Percentiles rank a stretch among this genome's conserved stretches.
Conservation (phyloP, 2,113 vertebrate genomes). For the Leptosomus discolor region DNA sequence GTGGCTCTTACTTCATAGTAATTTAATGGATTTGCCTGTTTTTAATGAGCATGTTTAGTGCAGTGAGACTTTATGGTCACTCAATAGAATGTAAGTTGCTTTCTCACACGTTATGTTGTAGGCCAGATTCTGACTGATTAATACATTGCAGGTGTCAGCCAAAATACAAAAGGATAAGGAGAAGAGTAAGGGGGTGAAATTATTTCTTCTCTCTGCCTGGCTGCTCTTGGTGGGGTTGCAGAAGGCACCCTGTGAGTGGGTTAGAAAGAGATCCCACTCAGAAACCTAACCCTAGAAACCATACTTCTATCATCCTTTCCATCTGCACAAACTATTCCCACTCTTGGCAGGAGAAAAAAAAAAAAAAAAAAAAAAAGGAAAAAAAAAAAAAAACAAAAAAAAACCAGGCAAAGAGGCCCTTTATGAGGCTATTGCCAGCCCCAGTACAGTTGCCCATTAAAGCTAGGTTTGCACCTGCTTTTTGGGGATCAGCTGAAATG, state of each 20-base stretch:
- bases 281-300: neutral
- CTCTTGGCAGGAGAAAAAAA: neutral
- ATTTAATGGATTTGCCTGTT: constrained; percentile 19
- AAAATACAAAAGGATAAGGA: constrained; percentile 31
- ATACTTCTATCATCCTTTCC: neutral
- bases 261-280: neutral
- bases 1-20: neutral
- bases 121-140: constrained; percentile 31
- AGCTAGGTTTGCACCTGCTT: neutral
- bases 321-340: neutral
- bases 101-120: neutral
- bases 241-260: neutral
- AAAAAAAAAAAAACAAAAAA: neutral
- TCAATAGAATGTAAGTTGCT: neutral
- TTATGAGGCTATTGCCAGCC: neutral
- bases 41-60: constrained; percentile 6
- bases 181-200: neutral
- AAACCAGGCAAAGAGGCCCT: neutral
- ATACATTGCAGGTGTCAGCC: constrained; percentile 28
- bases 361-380: neutral
- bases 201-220: neutral
- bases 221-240: neutral
- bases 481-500: neutral
- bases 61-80: constrained; percentile 13
- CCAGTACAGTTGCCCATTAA: neutral